phyloP scores from a whole-genome alignment of 2,797 vertebrate genomes.

The Tragelaphus eurycerus region DNA sequence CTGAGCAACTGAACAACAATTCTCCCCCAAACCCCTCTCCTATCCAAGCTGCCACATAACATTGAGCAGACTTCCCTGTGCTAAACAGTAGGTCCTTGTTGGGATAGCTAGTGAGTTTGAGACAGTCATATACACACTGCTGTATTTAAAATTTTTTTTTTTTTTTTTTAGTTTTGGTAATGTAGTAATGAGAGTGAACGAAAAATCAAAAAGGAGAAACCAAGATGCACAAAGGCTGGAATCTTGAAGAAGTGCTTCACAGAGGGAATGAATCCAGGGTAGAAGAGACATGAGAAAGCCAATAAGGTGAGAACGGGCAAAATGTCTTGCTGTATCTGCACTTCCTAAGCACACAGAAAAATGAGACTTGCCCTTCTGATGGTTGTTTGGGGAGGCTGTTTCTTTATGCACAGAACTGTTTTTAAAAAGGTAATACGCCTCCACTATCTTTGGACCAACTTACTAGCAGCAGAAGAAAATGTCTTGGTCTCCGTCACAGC shows the following conservation, averaged over 20 bases:
- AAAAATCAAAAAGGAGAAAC: neutral
- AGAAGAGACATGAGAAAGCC: neutral
- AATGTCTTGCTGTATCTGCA: neutral
- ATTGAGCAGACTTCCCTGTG: neutral
- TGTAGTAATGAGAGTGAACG: neutral
- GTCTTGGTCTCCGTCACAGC: neutral
- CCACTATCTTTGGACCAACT: neutral
- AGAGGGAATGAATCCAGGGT: neutral
- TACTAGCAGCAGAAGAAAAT: neutral
- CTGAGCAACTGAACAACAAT: neutral
- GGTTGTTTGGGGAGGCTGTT: neutral
- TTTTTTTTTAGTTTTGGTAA: neutral
- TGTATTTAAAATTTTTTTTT: neutral
- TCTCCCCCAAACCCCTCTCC: neutral
- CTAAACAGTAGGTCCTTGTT: neutral
- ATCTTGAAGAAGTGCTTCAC: neutral
- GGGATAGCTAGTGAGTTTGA: neutral
- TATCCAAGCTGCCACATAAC: neutral
- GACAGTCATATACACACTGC: neutral
- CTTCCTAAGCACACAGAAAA: neutral
- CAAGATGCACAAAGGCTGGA: neutral
- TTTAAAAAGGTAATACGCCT: neutral
- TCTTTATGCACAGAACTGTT: neutral
- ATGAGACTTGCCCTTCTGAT: neutral
- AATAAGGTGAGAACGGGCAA: neutral